Percentiles rank a stretch among this genome's conserved stretches.
phyloP scores from a whole-genome alignment of 2,888 invertebrate species.

The Heliconius erato region DNA sequence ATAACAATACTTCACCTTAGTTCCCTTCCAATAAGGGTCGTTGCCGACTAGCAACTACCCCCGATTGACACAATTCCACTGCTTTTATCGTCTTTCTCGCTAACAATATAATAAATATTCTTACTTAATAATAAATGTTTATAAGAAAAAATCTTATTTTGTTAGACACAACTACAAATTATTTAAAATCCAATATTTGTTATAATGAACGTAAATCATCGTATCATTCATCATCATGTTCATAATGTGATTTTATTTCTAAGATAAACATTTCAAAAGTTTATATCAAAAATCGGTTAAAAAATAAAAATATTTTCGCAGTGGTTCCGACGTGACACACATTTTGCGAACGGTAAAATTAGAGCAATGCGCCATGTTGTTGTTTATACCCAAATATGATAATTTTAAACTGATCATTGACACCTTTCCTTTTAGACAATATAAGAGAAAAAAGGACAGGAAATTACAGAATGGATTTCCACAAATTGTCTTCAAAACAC shows the following conservation, averaged over 20 bases:
- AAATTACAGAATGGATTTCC: neutral
- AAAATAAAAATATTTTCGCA: conserved; percentile 3
- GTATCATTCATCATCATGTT: neutral
- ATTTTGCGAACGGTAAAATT: neutral
- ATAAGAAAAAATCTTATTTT: too few species aligned
- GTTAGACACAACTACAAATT: too few species aligned
- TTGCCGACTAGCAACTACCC: too few species aligned
- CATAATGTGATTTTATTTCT: conserved; percentile 2
- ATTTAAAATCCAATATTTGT: too few species aligned
- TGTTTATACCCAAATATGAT: neutral
- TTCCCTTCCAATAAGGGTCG: too few species aligned
- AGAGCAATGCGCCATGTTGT: neutral
- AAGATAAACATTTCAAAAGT: neutral
- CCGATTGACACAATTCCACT: too few species aligned
- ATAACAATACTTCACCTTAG: too few species aligned
- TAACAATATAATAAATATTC: too few species aligned
- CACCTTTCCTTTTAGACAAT: neutral
- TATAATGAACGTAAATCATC: neutral
- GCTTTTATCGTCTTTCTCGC: too few species aligned
- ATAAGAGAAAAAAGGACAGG: neutral
- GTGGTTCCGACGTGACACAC: conserved; percentile 5
- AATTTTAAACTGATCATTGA: neutral
- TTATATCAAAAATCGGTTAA: neutral
- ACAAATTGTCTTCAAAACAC: neutral
- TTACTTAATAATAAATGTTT: too few species aligned